Base-by-base conservation (phyloP, 35 echinoderm and acorn worm genomes). In the Diadema setosum region DNA sequence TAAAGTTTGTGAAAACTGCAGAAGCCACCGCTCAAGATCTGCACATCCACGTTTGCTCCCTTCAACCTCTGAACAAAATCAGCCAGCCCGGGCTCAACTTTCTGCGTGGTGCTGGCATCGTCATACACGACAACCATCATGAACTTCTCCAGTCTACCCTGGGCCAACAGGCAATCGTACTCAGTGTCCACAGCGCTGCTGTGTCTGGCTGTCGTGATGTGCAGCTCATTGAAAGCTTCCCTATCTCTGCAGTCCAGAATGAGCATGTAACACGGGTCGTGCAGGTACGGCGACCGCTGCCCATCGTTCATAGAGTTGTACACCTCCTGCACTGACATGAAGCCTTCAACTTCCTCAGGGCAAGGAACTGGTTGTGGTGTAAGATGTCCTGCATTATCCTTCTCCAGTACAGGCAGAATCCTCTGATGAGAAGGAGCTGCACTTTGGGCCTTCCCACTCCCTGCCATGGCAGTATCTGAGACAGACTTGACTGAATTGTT, bases 271-370 rank as follows among this genome's bases (percentile, higher is more conserved):
- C 67, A 34, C 3, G 84, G 88, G 58, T 91, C 89, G 59, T 88
- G 89, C 12, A 98, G 87, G 75, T 89, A 91, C 21, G 95, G 92
- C 39, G 75, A 26, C 25, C 88, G 42, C 30, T 87, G 94, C 21
- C 92, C 96, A 35, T 70, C 76, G 39, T 91, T 94, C 4, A 98
- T 81, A 23, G 82, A 70, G 52, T 98, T 98, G 75, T 88, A 98
- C 80, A 94, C 70, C 14, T 91, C 92, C 23, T 81, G 75, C 0
- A 89, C 83, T 27, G 89, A 82, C 82, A 92, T 64, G 29, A 90
- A 87, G 30, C 85, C 90, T 5, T 98, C 89, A 18, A 43, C 59
- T 8, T 60, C 78, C 23, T 67, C 73, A 20, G 20, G 25, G 12
- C 20, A 41, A 12, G 92, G 67, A 4, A 75, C 84, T 29, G 12